Evolutionary conservation across 1,140 invertebrate species (phyloP), one percentile per base, ranked within the genome.

Genomic region (Drosophila punjabiensis): DNA sequence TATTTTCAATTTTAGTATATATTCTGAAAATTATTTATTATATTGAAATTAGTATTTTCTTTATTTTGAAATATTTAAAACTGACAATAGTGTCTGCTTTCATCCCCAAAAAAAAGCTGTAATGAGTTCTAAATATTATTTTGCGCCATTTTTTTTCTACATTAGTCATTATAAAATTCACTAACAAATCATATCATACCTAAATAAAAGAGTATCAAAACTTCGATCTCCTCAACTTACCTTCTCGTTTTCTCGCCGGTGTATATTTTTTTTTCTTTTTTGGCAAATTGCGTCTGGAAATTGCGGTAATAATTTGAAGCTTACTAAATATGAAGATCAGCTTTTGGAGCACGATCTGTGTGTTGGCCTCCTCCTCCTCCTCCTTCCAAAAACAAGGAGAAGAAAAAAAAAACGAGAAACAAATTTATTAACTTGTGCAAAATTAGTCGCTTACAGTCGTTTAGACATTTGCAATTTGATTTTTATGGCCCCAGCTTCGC

Each of bases 361-460:
- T 62, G 61, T 47, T 59, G 52, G 41, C 30, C 58, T n/a, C 30
- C 69, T 28, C 60, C 60, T 65, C 47, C 60, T 65, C 35, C 66
- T n/a, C n/a, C n/a, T n/a, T n/a, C 28, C 9, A 37, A 28, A 20
- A 30, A 35, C 37, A 48, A 45, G 11, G 30, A 45, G 10, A 28
- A 32, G 24, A 24, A 24, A 32, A 33, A n/a, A 61, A 61, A 61
- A 74, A 24, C 28, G 35, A 73, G 56, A 62, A 75, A 75, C 61
- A 85, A 90, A 90, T 90, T 90, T 90, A 90, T 90, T 70, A 90
- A 90, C 86, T 90, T 90, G 86, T 91, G 86, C 86, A 68, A 90
- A 90, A 90, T 90, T 90, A 90, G 86, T 90, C 86, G 86, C 88
- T 90, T 90, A 81, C 69, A 79, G 86, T 90, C 86, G 86, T 90